These are phyloP conservation scores for Oreonectes daqikongensis DNA, from an alignment of 2,797 vertebrate species.

Conservation along the genomic window DNA sequence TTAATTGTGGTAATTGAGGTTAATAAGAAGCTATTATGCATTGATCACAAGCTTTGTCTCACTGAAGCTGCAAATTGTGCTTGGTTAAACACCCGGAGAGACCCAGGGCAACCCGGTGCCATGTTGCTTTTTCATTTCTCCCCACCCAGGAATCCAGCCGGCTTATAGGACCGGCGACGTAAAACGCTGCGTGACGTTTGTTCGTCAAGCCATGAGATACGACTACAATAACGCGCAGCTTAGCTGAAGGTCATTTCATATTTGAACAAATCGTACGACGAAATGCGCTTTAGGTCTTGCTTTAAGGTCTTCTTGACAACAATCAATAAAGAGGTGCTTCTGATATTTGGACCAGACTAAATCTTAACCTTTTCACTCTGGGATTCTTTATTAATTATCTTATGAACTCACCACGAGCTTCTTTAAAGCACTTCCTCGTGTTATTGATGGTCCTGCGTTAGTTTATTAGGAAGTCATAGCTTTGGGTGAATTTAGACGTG, in stretches of 20 bases:
- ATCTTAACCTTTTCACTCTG: conserved; percentile 7
- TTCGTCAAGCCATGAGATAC: background rate
- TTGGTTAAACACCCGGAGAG: conserved; percentile 79
- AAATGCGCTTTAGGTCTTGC: conserved; percentile 9
- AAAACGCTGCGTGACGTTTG: background rate
- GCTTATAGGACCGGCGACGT: background rate
- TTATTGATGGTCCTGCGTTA: conserved; percentile 8
- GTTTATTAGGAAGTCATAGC: conserved; percentile 56
- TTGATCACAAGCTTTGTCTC: conserved; percentile 85
- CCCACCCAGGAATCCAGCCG: conserved; percentile 17
- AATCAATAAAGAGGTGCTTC: conserved; percentile 36
- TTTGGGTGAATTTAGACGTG: conserved; percentile 52
- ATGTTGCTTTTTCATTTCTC: conserved; percentile 38
- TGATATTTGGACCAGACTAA: conserved; percentile 29
- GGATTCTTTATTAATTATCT: conserved; percentile 11
- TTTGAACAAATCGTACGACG: conserved; percentile 1
- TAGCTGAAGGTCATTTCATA: conserved; percentile 33
- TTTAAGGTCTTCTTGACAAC: conserved; percentile 38
- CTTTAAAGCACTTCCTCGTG: conserved; percentile 1
- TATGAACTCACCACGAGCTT: background rate
- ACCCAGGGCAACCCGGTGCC: conserved; percentile 52
- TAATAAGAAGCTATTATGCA: conserved; percentile 83
- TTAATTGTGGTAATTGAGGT: conserved; percentile 86
- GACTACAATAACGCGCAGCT: conserved; percentile 23
- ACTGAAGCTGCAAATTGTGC: conserved; percentile 81